Conservation (phyloP, 1,140 invertebrate genomes). For the Pseudomyrmex pallidus region DNA sequence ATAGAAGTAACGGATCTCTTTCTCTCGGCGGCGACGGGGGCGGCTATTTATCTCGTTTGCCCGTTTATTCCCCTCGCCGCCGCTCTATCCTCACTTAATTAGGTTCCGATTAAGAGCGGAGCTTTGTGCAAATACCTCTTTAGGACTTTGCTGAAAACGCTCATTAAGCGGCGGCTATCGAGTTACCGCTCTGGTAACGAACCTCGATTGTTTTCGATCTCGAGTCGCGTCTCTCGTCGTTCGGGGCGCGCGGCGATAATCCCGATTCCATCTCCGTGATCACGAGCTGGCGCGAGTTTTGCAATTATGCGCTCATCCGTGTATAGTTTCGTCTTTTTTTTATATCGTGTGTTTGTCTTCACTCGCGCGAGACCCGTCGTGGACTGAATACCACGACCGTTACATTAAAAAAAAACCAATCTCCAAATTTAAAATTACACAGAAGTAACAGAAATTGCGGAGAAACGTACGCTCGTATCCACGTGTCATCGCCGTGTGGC, state of each 20-base stretch:
- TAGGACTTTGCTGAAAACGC: slow-evolving; percentile 67
- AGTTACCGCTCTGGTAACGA: slow-evolving; percentile 72
- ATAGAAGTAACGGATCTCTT: not conserved
- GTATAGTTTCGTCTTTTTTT: slow-evolving; percentile 12
- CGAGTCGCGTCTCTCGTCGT: slow-evolving; percentile 51
- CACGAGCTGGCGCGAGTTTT: slow-evolving; percentile 25
- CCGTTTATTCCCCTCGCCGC: slow-evolving; percentile 61
- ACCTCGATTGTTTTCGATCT: slow-evolving; percentile 72
- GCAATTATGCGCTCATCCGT: slow-evolving; percentile 38
- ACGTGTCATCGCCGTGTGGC: too few species aligned
- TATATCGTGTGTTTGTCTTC: not conserved
- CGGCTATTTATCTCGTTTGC: slow-evolving; percentile 65
- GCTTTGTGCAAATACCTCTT: slow-evolving; percentile 73
- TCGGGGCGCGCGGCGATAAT: slow-evolving; percentile 23
- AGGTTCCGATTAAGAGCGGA: slow-evolving; percentile 71
- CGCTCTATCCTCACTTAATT: slow-evolving; percentile 69
- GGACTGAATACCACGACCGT: too few species aligned
- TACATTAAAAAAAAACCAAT: too few species aligned
- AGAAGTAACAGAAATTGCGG: too few species aligned
- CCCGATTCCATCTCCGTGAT: slow-evolving; percentile 22
- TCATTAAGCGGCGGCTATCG: slow-evolving; percentile 71
- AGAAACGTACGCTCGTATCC: too few species aligned
- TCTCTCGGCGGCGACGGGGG: slow-evolving; percentile 35
- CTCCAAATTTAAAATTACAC: too few species aligned
- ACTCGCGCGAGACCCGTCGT: not conserved